A percentile compares a stretch with the other conserved stretches of the same genome.
Conservation (phyloP, 2,113 vertebrate genomes). For the Strix uralensis region DNA sequence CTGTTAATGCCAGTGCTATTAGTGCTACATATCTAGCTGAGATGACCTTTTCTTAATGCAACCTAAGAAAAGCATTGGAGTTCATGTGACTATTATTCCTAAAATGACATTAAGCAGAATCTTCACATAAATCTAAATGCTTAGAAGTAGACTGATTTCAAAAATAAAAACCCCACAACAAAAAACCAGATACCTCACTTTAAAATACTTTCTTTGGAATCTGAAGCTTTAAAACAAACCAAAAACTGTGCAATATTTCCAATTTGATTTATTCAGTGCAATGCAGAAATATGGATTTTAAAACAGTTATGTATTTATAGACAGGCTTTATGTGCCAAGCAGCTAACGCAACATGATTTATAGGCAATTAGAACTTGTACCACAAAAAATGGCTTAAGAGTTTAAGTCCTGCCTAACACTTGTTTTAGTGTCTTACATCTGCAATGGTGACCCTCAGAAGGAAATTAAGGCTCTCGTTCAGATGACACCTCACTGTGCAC, state of each 20-base stretch:
- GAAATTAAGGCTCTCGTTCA: neutral
- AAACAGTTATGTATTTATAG: constrained; percentile 10
- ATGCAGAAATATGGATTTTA: neutral
- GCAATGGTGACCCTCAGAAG: neutral
- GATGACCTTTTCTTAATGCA: neutral
- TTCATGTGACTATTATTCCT: neutral
- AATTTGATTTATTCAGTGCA: neutral
- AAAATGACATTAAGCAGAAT: neutral
- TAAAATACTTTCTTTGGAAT: neutral
- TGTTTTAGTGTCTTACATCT: neutral
- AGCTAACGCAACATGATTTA: neutral
- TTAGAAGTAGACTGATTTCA: neutral
- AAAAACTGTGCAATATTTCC: neutral
- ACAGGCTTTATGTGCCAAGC: neutral
- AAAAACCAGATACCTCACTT: neutral
- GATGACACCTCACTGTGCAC: neutral
- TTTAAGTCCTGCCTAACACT: neutral
- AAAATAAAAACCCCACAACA: neutral
- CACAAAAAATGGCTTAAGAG: neutral
- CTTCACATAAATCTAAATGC: neutral
- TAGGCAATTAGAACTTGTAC: constrained; percentile 1
- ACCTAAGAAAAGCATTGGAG: neutral
- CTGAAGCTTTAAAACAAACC: neutral
- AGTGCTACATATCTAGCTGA: neutral
- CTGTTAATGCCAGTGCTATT: neutral